A percentile compares a stretch with the other conserved stretches of the same genome.
Evolutionary conservation across 2,113 vertebrate genomes (phyloP).

Genomic region (Hystrix cristata): DNA sequence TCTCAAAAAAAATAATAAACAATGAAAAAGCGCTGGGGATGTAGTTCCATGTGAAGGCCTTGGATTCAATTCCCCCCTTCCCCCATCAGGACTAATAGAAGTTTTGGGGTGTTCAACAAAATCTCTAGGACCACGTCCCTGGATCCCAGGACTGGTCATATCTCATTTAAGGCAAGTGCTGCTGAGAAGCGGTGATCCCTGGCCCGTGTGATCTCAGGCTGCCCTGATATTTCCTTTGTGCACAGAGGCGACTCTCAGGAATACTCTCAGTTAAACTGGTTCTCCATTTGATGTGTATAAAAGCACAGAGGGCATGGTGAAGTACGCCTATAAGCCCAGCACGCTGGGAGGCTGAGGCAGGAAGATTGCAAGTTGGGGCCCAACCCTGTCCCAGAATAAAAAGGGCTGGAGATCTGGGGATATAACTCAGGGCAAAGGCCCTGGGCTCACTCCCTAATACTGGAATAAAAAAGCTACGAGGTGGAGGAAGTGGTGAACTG

Average conservation of each 20-base stretch:
- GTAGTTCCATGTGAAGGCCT: not conserved
- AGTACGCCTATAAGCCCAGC: not conserved
- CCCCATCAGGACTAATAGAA: too few relatives aligned
- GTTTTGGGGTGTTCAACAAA: too few relatives aligned
- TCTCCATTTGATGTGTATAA: not conserved
- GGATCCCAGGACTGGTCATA: too few relatives aligned
- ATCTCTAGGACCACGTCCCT: too few relatives aligned
- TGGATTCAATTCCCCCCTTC: not conserved
- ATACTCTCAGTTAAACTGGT: fast-evolving
- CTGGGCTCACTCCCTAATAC: not conserved
- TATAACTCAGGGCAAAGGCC: not conserved
- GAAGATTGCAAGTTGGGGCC: not conserved
- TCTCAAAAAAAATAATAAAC: not conserved
- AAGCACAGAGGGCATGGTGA: not conserved
- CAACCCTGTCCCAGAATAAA: not conserved
- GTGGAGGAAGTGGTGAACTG: not conserved
- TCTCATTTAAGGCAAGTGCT: too few relatives aligned
- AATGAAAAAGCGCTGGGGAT: not conserved
- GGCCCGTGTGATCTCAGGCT: fast-evolving
- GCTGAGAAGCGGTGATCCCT: not conserved
- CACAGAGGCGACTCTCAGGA: fast-evolving
- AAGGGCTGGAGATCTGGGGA: not conserved
- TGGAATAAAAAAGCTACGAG: not conserved
- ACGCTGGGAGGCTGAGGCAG: not conserved
- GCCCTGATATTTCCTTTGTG: fast-evolving